phyloP scores from a whole-genome alignment of 2,113 vertebrate genomes.

The Xyliphius kryptos region DNA sequence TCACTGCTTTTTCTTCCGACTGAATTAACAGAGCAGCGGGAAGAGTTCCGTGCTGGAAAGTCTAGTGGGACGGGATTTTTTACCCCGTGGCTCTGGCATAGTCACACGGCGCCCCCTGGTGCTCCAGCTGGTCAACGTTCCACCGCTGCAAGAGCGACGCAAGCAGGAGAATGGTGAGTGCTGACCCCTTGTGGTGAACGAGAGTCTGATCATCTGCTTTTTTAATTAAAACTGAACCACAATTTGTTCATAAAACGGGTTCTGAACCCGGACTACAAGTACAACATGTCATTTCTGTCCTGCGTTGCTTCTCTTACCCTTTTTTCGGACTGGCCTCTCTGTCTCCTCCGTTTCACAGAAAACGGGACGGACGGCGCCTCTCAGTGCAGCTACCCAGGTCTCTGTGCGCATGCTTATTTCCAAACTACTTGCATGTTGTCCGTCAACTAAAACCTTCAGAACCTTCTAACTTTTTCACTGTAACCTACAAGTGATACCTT shows the following conservation, averaged over 20 bases:
- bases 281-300: background rate
- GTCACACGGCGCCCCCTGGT: constrained; percentile 70
- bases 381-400: constrained; percentile 65
- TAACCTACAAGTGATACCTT: too few species aligned
- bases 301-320: constrained; percentile 20
- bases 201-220: too few species aligned
- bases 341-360: constrained; percentile 51
- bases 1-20: constrained; percentile 8
- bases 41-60: constrained; percentile 74
- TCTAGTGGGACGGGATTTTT: constrained; percentile 69
- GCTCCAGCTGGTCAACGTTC: constrained; percentile 68
- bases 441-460: too few species aligned
- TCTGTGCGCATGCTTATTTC: constrained; percentile 42
- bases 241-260: too few species aligned
- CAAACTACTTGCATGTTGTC: constrained; percentile 37
- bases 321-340: constrained; percentile 26
- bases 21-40: constrained; percentile 67
- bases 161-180: constrained; percentile 57
- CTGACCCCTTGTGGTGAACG: background rate
- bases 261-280: too few species aligned
- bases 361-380: constrained; percentile 57
- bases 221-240: too few species aligned
- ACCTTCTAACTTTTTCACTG: too few species aligned
- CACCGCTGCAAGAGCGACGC: constrained; percentile 55
- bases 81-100: constrained; percentile 71